Conservation (phyloP, 2,113 vertebrate species). For the Antidorcas marsupialis region DNA sequence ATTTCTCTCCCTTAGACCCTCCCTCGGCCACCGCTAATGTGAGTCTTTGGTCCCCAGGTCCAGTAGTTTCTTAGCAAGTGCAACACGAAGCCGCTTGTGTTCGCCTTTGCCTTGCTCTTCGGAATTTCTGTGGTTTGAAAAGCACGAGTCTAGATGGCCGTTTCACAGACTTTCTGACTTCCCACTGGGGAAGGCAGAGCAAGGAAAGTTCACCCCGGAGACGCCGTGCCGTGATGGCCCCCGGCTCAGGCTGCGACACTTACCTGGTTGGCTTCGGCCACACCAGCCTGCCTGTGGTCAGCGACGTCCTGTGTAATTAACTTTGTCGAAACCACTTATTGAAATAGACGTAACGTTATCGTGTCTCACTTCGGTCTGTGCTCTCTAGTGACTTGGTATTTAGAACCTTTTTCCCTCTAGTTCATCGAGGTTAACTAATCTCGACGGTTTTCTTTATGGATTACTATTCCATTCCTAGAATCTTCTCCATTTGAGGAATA, state of each 20-base stretch:
- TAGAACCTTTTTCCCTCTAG: neutral
- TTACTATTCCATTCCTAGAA: neutral
- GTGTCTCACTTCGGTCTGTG: neutral
- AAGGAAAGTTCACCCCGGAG: neutral
- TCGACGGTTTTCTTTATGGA: neutral
- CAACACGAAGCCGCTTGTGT: neutral
- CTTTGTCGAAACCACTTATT: neutral
- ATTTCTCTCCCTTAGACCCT: neutral
- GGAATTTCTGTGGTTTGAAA: neutral
- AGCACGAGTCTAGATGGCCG: neutral
- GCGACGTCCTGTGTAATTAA: neutral
- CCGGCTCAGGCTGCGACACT: neutral
- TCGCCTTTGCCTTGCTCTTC: neutral
- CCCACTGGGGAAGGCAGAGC: neutral
- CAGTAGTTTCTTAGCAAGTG: neutral
- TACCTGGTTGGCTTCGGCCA: neutral
- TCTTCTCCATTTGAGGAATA: neutral
- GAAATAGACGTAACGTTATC: accelerated
- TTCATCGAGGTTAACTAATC: neutral
- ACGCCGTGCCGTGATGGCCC: neutral
- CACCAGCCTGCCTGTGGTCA: neutral
- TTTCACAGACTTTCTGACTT: neutral
- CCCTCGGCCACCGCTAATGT: neutral
- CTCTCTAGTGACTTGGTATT: neutral
- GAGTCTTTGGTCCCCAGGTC: neutral